Evolutionary conservation across 2,113 vertebrate genomes (phyloP).

Genomic region (Rhea pennata): DNA sequence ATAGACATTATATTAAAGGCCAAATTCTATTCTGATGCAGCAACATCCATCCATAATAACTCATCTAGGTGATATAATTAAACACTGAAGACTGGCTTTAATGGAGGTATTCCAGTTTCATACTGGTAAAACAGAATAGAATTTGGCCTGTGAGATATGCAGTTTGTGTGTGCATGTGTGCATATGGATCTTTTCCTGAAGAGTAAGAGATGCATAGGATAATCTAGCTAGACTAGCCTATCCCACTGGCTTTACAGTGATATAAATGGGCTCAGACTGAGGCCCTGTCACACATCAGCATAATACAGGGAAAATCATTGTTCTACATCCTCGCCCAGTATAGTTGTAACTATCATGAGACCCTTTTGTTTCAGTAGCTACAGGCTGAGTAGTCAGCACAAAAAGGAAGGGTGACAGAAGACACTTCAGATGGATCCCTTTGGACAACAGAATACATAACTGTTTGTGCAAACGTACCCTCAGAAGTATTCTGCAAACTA

Average conservation of each 20-base stretch:
- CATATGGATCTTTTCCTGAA: background rate
- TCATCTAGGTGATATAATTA: background rate
- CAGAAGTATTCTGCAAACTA: background rate
- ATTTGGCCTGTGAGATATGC: accelerated
- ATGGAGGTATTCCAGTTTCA: background rate
- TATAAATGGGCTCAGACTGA: background rate
- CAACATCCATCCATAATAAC: background rate
- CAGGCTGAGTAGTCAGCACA: background rate
- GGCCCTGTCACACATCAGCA: background rate
- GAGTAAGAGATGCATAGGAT: background rate
- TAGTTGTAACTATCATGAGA: accelerated
- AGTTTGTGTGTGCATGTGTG: accelerated
- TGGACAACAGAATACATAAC: background rate
- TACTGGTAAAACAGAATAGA: background rate
- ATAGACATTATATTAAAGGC: background rate
- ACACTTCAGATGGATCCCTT: background rate
- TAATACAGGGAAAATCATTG: accelerated
- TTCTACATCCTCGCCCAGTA: background rate
- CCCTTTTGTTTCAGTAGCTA: background rate
- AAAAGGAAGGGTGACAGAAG: background rate
- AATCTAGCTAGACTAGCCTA: background rate
- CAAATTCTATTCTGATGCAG: background rate
- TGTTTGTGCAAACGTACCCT: background rate
- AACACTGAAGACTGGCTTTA: background rate
- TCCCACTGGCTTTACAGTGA: accelerated